Evolutionary conservation across 1,140 invertebrate species (phyloP).

Genomic region (Drosophila athabasca): DNA sequence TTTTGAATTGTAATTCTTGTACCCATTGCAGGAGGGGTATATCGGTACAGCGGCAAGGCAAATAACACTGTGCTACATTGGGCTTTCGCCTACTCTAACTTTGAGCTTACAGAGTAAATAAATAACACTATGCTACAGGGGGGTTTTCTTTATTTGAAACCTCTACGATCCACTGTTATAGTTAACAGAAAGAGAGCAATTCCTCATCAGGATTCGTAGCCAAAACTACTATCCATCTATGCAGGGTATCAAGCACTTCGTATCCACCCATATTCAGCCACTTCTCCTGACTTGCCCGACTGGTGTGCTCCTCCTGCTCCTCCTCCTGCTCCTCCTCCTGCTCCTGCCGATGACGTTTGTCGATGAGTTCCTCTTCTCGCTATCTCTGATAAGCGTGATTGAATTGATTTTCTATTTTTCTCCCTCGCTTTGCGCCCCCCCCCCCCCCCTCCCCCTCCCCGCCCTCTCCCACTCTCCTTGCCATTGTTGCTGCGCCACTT

Average conservation of each 20-base stretch:
- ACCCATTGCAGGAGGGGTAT: too few relatives aligned
- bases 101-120: too few relatives aligned
- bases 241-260: too few relatives aligned
- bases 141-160: too few relatives aligned
- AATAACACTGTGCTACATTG: too few relatives aligned
- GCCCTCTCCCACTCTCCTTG: conserved; percentile 15
- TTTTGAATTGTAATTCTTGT: conserved; percentile 77
- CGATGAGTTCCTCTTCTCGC: conserved; percentile 46
- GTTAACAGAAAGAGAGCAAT: too few relatives aligned
- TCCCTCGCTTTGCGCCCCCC: neutral
- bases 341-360: conserved; percentile 68
- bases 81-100: too few relatives aligned
- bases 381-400: conserved; percentile 72
- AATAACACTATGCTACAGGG: too few relatives aligned
- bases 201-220: too few relatives aligned
- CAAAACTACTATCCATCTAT: too few relatives aligned
- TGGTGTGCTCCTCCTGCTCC: conserved; percentile 5
- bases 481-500: conserved; percentile 64
- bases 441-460: neutral
- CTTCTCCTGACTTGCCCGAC: conserved; percentile 28
- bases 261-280: neutral
- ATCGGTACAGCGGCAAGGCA: too few relatives aligned
- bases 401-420: conserved; percentile 77
- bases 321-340: conserved; percentile 17
- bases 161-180: too few relatives aligned